Evolutionary conservation across 2,888 invertebrate species (phyloP), one percentile per base, ranked within the genome.

Genomic region (Rhogogaster chlorosoma): DNA sequence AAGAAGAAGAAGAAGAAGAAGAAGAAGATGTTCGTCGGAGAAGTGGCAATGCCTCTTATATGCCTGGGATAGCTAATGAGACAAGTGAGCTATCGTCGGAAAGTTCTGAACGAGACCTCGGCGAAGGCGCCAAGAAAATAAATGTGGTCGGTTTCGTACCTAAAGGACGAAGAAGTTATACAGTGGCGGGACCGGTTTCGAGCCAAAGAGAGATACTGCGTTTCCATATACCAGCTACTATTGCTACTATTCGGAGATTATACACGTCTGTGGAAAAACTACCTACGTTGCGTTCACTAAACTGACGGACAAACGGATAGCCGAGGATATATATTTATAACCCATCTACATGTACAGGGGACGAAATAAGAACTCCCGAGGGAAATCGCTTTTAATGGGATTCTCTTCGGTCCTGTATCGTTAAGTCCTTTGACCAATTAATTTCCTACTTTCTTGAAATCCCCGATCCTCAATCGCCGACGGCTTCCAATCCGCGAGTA

Each of bases 101-200:
- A 83, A 83, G 83, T 49, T 83, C 83, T 49, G 83, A 83, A 80
- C 83, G 45, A 70, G 83, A 83, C 83, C 83, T 83, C 83, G 83
- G 42, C 67, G 67, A 45, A 83, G 83, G 83, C 83, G 83, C 83
- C 83, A 86, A 86, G 85, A 75, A 84, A 84, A 78, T 57, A 86
- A 88, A 89, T 89, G 87, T 84, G 49, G 83, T 78, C 32, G 86
- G n/a, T 83, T 85, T 85, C 86, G 86, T 84, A 84, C 71, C 71
- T 53, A 73, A 73, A 73, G 71, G 71, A 73, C 53, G 83, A 67
- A 22, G 83, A 67, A 22, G 83, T 83, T 83, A 67, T 67, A 83
- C 83, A 45, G 83, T 83, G 83, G 83, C 83, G 67, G 45, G 83
- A 83, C 83, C 83, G 83, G 83, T 83, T 83, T 67, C n/a, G 10